Percentiles rank a stretch among this genome's conserved stretches.
Conservation (phyloP, 2,797 vertebrate species). For the Melanotaenia boesemani region DNA sequence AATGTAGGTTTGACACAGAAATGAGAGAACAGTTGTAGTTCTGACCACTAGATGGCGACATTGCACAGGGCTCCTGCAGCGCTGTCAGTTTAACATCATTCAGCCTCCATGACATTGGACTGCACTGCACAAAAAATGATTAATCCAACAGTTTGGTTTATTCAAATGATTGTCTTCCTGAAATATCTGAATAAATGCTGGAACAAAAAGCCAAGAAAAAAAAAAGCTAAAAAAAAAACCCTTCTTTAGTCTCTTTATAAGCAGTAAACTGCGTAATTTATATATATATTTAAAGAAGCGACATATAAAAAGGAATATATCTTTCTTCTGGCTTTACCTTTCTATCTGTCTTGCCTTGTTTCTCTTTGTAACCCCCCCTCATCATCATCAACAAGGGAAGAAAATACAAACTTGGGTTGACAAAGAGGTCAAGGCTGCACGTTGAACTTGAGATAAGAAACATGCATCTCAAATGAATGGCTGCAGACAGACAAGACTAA, state of each 20-base stretch:
- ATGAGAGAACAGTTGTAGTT: conserved; percentile 59
- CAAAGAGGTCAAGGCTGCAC: conserved; percentile 20
- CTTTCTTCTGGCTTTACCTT: neutral
- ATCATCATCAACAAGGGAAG: neutral
- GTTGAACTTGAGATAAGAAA: conserved; percentile 38
- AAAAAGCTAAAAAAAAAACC: neutral
- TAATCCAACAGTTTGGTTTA: neutral
- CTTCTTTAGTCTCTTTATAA: neutral
- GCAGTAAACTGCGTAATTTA: neutral
- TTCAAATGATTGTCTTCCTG: conserved; percentile 19
- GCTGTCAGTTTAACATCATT: conserved; percentile 66
- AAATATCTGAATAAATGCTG: neutral
- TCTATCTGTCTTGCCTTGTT: neutral
- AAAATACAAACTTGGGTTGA: neutral
- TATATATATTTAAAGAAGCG: neutral
- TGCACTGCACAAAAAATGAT: neutral
- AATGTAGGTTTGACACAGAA: conserved; percentile 52
- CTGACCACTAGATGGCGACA: conserved; percentile 70
- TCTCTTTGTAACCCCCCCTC: neutral
- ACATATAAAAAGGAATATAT: neutral
- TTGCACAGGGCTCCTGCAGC: conserved; percentile 50
- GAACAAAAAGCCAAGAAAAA: neutral
- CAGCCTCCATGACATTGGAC: conserved; percentile 51
- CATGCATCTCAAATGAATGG: conserved; percentile 12
- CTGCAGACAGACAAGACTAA: conserved; percentile 13